These are phyloP conservation scores for Dicycla oo DNA, from an alignment of 2,888 invertebrate genomes.

Conservation along the genomic window DNA sequence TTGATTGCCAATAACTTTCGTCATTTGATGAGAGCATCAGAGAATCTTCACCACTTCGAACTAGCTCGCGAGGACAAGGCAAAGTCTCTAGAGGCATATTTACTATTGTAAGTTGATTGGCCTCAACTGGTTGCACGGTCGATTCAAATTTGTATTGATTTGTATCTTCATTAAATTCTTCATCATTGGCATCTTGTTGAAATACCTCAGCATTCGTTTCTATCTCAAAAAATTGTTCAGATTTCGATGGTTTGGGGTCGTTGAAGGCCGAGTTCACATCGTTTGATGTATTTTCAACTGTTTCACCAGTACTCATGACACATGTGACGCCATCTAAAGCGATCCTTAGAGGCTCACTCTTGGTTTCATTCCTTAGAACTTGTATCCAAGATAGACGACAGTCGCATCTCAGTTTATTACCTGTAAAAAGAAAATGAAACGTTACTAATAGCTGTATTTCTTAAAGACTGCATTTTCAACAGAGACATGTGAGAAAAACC, in stretches of 20 bases:
- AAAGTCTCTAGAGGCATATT: constrained; percentile 79
- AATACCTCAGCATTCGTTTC: constrained; percentile 71
- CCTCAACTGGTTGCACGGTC: constrained; percentile 72
- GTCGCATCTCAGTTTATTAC: constrained; percentile 95
- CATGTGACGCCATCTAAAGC: constrained; percentile 94
- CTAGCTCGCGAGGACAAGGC: constrained; percentile 78
- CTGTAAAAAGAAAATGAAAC: constrained; percentile 84
- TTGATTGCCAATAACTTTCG: constrained; percentile 82
- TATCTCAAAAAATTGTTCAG: constrained; percentile 72
- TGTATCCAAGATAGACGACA: constrained; percentile 95
- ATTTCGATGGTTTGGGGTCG: constrained; percentile 63
- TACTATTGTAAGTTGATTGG: constrained; percentile 77
- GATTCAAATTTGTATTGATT: constrained; percentile 78
- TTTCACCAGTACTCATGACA: constrained; percentile 67
- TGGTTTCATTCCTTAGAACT: constrained; percentile 93
- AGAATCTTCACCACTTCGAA: constrained; percentile 83
- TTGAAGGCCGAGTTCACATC: constrained; percentile 47
- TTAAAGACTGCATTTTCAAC: background rate
- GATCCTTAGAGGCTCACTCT: constrained; percentile 92
- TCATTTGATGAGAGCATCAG: constrained; percentile 86
- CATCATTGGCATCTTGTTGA: constrained; percentile 74
- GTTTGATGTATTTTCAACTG: constrained; percentile 56
- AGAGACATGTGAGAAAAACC: background rate
- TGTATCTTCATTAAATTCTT: constrained; percentile 73
- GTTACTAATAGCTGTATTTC: background rate